phyloP scores from a whole-genome alignment of 2,888 invertebrate species.

The Willowsia nigromaculata region DNA sequence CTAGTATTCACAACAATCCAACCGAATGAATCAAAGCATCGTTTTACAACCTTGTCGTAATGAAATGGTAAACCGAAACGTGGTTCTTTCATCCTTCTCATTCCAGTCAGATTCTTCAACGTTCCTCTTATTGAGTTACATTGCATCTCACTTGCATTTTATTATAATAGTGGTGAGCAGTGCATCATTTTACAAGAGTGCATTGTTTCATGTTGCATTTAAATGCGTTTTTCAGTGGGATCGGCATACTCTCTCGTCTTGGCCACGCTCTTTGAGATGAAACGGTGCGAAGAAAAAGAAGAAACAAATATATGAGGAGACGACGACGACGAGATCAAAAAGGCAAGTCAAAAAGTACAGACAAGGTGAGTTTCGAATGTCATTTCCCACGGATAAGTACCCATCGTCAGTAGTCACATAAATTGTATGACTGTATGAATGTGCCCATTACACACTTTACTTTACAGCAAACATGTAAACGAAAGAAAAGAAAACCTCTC shows the following conservation, averaged over 20 bases:
- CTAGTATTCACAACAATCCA: too few species aligned
- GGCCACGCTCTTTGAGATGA: constrained; percentile 51
- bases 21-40: constrained; percentile 39
- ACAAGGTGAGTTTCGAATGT: constrained; percentile 73
- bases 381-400: constrained; percentile 75
- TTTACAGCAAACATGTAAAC: constrained; percentile 3
- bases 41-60: constrained; percentile 25
- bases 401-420: too few species aligned
- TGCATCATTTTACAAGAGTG: constrained; percentile 11
- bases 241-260: background rate
- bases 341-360: background rate
- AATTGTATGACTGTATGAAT: too few species aligned
- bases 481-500: background rate
- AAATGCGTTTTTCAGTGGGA: background rate
- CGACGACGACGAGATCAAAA: background rate
- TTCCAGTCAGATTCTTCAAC: background rate
- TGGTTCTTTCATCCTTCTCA: background rate
- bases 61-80: background rate
- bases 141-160: constrained; percentile 20
- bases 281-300: constrained; percentile 47
- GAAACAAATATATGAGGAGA: background rate
- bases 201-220: background rate
- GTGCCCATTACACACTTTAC: background rate
- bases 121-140: background rate
- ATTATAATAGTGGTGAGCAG: background rate